Base-by-base conservation (phyloP, 2,888 invertebrate species). In the Andrena chrysosceles region DNA sequence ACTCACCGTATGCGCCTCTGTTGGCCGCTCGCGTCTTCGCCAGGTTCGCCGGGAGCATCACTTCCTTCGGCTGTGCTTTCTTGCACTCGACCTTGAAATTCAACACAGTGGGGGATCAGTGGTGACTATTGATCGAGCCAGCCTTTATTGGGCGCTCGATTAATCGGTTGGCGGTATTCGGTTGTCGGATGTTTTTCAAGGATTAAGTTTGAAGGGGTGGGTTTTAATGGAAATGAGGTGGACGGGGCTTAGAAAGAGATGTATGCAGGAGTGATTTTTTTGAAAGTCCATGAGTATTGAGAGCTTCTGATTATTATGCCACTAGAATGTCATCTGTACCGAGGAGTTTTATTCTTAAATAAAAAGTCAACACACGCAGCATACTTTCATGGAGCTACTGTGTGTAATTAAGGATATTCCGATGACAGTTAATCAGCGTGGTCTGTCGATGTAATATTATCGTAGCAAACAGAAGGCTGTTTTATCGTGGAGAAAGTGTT, bases 11-110 rank as follows among this genome's bases (percentile, higher is more conserved):
- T 96, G 98, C 97, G 95, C 98, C 98, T 95, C 98, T 97, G 92
- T 98, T 98, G 93, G 98, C 98, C 94, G 98, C 98, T 94, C 98
- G 97, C 95, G 98, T 98, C 96, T 98, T 98, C 93, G 98, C 98
- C 95, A 98, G 95, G 95, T 98, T 98, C 91, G 98, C 97, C 93
- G 99, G 99, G 94, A 99, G 97, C 99, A 99, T 99, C 93, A 99
- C 99, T 96, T 99, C 99, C 96, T 99, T 99, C 88, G 99, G 99
- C 95, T 99, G 99, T 94, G 99, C 99, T 95, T 99, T 99, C 97
- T 99, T 99, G 96, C 99, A 99, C 96, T 99, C 99, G 95, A 99
- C 99, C 99, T 99, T 96, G 59, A 95, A 95, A 78, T 75, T 78
- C 66, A 81, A 85, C 23, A 66, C 42, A 70, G 35, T 64, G 42